Evolutionary conservation across 2,113 vertebrate species (phyloP), one percentile per base, ranked within the genome.

Genomic region (Dicerorhinus sumatrensis): DNA sequence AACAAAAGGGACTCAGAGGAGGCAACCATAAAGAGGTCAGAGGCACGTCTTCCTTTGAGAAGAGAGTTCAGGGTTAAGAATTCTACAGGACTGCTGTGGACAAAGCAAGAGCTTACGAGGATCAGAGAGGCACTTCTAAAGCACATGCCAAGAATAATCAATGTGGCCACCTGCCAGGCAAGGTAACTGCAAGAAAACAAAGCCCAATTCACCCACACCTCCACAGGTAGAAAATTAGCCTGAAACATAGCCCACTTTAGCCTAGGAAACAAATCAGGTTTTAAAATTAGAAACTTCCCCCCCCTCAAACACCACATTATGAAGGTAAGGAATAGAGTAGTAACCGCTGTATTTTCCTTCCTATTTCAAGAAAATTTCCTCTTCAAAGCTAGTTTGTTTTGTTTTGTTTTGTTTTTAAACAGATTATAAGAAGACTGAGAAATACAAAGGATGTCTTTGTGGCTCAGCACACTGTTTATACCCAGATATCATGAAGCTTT

Each of bases 401-500:
- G 17, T 56, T 69, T 67, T 91, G 8, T 25, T 11, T 56, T 85
- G 42, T 89, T 89, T 80, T 89, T 39, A 31, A 72, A 36, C 7
- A 58, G 84, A 96, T 96, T 95, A 76, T 96, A 89, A 92, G n/a
- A 87, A 88, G 92, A 96, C 96, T 89, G 84, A 96, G 76, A 90
- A 97, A 93, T 12, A 97, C 96, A 98, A 98, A 97, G 86, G 58
- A 81, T 17, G 77, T 17, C 91, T 96, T 89, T 97, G 96, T 97
- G 73, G 79, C 79, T 91, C 3, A 27, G 92, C 81, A 94, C 90
- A 96, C 95, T 97, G 95, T 98, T 96, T 97, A 96, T 91, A 86
- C 81, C 84, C 96, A 98, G 97, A 95, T 97, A 98, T 96, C 94
- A 96, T 95, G 94, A 97, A 94, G 96, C 97, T 98, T 91, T 97